A percentile compares a stretch with the other conserved stretches of the same genome.
phyloP scores from a whole-genome alignment of 2,888 invertebrate genomes.

The Eremobia ochroleuca region DNA sequence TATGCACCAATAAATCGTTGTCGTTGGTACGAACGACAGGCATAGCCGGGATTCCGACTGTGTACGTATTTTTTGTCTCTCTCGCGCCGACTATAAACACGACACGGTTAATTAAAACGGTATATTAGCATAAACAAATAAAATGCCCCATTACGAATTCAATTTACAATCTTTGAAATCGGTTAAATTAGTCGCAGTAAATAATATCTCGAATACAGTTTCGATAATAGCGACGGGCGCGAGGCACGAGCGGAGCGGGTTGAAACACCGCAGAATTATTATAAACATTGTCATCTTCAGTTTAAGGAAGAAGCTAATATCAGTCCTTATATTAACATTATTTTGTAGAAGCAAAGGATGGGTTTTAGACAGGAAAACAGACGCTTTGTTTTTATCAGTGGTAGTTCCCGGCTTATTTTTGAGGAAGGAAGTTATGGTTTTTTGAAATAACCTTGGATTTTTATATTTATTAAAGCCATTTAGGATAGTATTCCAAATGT shows the following conservation, averaged over 20 bases:
- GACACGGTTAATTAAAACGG: slow-evolving; percentile 87
- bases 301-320: slow-evolving; percentile 1
- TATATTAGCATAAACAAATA: slow-evolving; percentile 91
- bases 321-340: not conserved
- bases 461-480: not conserved
- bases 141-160: slow-evolving; percentile 90
- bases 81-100: slow-evolving; percentile 75
- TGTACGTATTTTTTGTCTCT: slow-evolving; percentile 68
- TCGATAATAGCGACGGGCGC: slow-evolving; percentile 78
- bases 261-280: rapidly evolving
- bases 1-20: slow-evolving; percentile 85
- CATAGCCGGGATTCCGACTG: slow-evolving; percentile 78
- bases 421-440: not conserved
- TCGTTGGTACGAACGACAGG: slow-evolving; percentile 71
- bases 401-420: not conserved
- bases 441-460: not conserved
- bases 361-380: not conserved
- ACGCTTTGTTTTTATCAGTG: not conserved
- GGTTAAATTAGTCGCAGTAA: slow-evolving; percentile 90
- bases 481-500: not conserved
- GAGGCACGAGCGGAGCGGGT: slow-evolving; percentile 48
- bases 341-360: not conserved
- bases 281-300: not conserved
- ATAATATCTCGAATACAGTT: slow-evolving; percentile 86
- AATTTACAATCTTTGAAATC: slow-evolving; percentile 90